Evolutionary conservation across 2,113 vertebrate genomes (phyloP).

Genomic region (Seriola quinqueradiata): DNA sequence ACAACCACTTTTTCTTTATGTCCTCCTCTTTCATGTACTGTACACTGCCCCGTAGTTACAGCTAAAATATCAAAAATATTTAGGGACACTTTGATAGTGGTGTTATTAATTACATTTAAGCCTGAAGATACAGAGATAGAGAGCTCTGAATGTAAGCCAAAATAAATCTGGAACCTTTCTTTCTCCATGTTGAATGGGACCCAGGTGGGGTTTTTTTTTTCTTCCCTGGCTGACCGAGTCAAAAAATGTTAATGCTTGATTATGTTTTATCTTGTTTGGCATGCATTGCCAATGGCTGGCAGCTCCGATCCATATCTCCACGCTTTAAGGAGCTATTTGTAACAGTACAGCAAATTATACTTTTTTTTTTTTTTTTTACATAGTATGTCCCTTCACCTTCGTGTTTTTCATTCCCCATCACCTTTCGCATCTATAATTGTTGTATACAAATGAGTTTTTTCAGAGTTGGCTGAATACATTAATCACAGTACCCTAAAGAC

Average conservation of each 20-base stretch:
- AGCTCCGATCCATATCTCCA: slow-evolving; percentile 8
- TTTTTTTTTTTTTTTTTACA: slow-evolving; percentile 5
- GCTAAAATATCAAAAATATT: slow-evolving; percentile 28
- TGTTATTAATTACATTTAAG: slow-evolving; percentile 25
- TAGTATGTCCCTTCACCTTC: slow-evolving; percentile 12
- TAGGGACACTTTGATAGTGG: not conserved
- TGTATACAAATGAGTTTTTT: slow-evolving; percentile 61
- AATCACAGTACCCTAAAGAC: slow-evolving; percentile 12
- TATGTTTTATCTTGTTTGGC: slow-evolving; percentile 23
- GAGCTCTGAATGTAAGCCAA: not conserved
- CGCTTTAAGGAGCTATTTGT: slow-evolving; percentile 25
- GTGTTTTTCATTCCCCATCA: slow-evolving; percentile 46
- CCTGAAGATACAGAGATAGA: not conserved
- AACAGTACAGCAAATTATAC: not conserved
- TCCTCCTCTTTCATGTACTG: slow-evolving; percentile 28
- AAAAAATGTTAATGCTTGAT: slow-evolving; percentile 33
- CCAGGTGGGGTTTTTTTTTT: slow-evolving; percentile 1
- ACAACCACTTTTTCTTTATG: slow-evolving; percentile 49
- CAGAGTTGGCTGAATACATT: slow-evolving; percentile 42
- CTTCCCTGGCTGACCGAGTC: not conserved
- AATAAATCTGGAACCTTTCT: slow-evolving; percentile 18
- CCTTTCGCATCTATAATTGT: slow-evolving; percentile 57
- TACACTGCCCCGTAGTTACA: not conserved
- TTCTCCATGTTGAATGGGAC: not conserved
- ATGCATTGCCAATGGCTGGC: not conserved